Conservation (phyloP, 2,888 invertebrate species). For the Pantelozetes paolii region DNA sequence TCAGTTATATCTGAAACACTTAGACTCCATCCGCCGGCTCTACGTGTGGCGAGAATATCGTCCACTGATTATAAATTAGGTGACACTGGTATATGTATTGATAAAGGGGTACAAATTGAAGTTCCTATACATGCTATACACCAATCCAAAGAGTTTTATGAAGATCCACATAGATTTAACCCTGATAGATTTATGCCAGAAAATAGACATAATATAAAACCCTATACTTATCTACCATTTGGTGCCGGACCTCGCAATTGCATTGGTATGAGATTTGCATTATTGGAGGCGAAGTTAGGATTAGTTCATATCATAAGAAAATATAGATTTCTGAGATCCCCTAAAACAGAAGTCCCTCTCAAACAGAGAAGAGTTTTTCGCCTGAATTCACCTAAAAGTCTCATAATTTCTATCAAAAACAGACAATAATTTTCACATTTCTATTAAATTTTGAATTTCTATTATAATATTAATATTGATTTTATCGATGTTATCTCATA, state of each 20-base stretch:
- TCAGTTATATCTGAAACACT: slow-evolving; percentile 44
- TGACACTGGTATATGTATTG: slow-evolving; percentile 43
- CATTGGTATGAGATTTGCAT: slow-evolving; percentile 47
- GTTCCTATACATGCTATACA: slow-evolving; percentile 45
- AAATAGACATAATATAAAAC: slow-evolving; percentile 43
- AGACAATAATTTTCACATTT: too few relatives aligned
- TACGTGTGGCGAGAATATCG: slow-evolving; percentile 38
- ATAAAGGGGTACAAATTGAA: slow-evolving; percentile 39
- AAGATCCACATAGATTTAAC: slow-evolving; percentile 44
- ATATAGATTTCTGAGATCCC: slow-evolving; percentile 41
- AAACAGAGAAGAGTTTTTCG: not conserved
- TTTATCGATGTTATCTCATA: too few relatives aligned
- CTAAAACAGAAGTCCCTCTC: slow-evolving; percentile 43
- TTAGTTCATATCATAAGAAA: slow-evolving; percentile 43
- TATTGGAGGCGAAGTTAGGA: slow-evolving; percentile 45
- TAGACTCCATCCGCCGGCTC: slow-evolving; percentile 39
- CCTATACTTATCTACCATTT: slow-evolving; percentile 45
- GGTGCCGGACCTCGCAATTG: slow-evolving; percentile 47
- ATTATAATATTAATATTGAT: too few relatives aligned
- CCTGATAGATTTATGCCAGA: slow-evolving; percentile 46
- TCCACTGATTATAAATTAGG: slow-evolving; percentile 42
- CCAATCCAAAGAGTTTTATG: slow-evolving; percentile 41
- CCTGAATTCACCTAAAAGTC: not conserved
- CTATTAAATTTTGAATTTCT: too few relatives aligned
- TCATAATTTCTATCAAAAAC: not conserved